These are phyloP conservation scores for Heterotilapia buettikoferi DNA, from an alignment of 2,113 vertebrate genomes.

Conservation along the genomic window DNA sequence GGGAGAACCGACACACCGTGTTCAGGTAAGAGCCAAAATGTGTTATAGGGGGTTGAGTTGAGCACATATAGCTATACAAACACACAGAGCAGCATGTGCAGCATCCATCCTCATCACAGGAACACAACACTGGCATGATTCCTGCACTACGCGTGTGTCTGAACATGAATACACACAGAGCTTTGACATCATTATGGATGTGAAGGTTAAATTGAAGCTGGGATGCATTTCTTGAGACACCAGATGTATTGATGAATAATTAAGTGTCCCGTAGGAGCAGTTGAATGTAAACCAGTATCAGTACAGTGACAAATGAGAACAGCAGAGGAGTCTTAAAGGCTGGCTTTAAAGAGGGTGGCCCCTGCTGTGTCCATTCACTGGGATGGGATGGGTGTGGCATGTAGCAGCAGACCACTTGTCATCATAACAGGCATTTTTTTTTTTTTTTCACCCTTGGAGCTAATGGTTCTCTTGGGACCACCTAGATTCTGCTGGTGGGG, in stretches of 20 bases:
- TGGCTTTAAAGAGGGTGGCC: neutral
- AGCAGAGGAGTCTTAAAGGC: neutral
- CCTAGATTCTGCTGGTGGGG: neutral
- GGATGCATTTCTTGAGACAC: neutral
- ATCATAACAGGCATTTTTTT: neutral
- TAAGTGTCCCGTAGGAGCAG: neutral
- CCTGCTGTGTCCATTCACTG: neutral
- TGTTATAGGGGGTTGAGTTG: neutral
- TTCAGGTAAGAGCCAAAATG: conserved; percentile 28
- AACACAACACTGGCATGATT: conserved; percentile 26
- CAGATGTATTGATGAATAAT: neutral
- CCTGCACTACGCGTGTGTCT: neutral
- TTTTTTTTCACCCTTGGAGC: neutral
- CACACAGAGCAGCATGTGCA: conserved; percentile 7
- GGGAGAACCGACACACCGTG: neutral
- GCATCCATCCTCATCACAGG: neutral
- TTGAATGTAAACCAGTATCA: neutral
- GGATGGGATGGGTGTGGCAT: conserved; percentile 47
- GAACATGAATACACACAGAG: neutral
- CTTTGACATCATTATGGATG: neutral
- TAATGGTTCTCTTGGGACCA: neutral
- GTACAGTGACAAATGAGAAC: neutral
- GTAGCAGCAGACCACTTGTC: conserved; percentile 12
- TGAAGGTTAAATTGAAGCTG: neutral
- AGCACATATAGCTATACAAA: neutral